Evolutionary conservation across 2,797 vertebrate genomes (phyloP), one percentile per base, ranked within the genome.

Genomic region (Spinus olivaceus): DNA sequence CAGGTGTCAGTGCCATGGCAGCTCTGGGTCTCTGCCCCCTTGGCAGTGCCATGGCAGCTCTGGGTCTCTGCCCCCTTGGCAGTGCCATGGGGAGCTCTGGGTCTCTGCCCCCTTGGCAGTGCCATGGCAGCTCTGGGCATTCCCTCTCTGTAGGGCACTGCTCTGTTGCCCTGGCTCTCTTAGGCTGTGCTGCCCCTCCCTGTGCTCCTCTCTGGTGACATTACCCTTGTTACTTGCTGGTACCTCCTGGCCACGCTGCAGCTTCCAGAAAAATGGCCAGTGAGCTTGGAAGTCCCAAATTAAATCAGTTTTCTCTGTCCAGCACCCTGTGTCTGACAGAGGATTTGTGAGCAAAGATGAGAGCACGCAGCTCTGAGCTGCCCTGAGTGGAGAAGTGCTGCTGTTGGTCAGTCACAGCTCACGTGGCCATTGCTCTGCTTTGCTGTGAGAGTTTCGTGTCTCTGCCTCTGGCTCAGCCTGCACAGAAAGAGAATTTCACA

Each of bases 121-220:
- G 49, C 49, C 49, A 50, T 18, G 49, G 25, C 25, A 18, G 7
- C 11, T 51, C 50, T 51, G 50, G 50, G 17, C 57, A n/a, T 66
- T 54, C 57, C 37, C 63, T 60, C 30, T 21, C 53, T 4, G 0
- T 12, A 30, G 65, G 3, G 14, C 49, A 2, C 28, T 1, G 2
- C 59, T 71, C 20, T 4, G 56, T 39, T 46, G 19, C 19, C n/a
- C 20, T 6, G 6, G 71, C 59, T 89, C 74, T 80, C 19, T 35
- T 33, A 61, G 78, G 57, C 76, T 69, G 73, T 81, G 67, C 51
- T 41, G 0, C 17, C 5, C 30, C 65, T 85, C 44, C 57, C 50
- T 23, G 0, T 10, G 22, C 24, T 9, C 60, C 51, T 32, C n/a
- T 57, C 17, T 49, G 61, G 54, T 65, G 81, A 33, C 25, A 18